These are phyloP conservation scores for Theristicus caerulescens DNA, from an alignment of 2,113 vertebrate genomes.

Conservation along the genomic window DNA sequence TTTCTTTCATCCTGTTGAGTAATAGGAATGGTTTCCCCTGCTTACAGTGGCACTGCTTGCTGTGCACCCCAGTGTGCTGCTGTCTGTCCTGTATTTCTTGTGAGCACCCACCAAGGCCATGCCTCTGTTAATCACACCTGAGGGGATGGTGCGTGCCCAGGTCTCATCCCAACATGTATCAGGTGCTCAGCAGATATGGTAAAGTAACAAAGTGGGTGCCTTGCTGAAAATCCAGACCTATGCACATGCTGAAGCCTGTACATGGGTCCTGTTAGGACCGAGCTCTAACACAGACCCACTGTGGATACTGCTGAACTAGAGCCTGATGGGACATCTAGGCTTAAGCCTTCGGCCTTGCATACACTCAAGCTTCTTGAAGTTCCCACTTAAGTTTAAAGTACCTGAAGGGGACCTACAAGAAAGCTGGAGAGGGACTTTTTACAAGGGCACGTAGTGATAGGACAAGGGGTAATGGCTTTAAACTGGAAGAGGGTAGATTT, in stretches of 20 bases:
- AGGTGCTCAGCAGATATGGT: background rate
- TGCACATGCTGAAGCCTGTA: background rate
- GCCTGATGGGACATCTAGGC: background rate
- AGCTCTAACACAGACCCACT: background rate
- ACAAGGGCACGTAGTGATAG: too few relatives aligned
- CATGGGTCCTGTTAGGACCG: too few relatives aligned
- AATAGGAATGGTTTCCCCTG: background rate
- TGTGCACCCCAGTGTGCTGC: accelerated
- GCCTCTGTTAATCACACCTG: background rate
- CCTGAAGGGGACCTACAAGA: too few relatives aligned
- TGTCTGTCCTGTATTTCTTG: background rate
- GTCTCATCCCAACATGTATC: background rate
- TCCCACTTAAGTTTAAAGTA: background rate
- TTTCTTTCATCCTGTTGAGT: background rate
- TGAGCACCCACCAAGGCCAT: background rate
- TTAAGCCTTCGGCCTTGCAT: background rate
- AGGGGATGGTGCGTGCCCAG: background rate
- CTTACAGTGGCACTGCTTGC: accelerated
- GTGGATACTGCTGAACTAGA: background rate
- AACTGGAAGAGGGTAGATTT: too few relatives aligned
- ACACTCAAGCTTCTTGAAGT: background rate
- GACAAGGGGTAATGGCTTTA: too few relatives aligned
- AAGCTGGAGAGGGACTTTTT: too few relatives aligned
- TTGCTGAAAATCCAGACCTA: background rate
- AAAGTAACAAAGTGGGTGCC: background rate